Percentiles rank a stretch among this genome's conserved stretches.
Evolutionary conservation across 1,140 invertebrate genomes (phyloP).

Genomic region (Drosophila burlai): DNA sequence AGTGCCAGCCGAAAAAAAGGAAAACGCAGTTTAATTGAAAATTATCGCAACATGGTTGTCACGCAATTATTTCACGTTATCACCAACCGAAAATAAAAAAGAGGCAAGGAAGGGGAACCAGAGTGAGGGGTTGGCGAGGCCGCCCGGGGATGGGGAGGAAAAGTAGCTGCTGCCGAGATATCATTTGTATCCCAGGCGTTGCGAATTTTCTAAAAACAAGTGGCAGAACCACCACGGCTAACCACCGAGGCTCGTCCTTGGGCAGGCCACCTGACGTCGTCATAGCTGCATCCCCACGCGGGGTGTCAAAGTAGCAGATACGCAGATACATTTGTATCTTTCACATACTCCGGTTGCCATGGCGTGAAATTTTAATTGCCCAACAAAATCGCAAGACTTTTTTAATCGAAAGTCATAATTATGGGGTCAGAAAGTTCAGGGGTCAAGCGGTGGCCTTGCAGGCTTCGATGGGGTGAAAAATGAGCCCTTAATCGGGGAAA

Average conservation of each 20-base stretch:
- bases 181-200: constrained; percentile 70
- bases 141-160: not conserved
- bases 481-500: too few relatives aligned
- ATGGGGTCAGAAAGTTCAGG: constrained; percentile 17
- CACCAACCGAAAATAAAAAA: constrained; percentile 50
- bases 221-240: constrained; percentile 40
- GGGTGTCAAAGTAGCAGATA: constrained; percentile 3
- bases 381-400: constrained; percentile 40
- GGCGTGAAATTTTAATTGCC: constrained; percentile 80
- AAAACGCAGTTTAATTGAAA: constrained; percentile 84
- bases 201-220: constrained; percentile 71
- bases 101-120: not conserved
- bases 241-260: constrained; percentile 29
- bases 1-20: constrained; percentile 11
- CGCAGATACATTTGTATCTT: constrained; percentile 65
- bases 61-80: constrained; percentile 84
- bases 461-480: not conserved
- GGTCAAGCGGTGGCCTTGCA: constrained; percentile 13
- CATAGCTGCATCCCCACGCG: constrained; percentile 51
- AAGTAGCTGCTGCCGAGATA: constrained; percentile 36
- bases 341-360: constrained; percentile 64
- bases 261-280: constrained; percentile 66
- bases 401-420: constrained; percentile 39
- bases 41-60: constrained; percentile 85
- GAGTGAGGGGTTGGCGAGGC: constrained; percentile 1